Evolutionary conservation across 2,888 invertebrate genomes (phyloP).

Genomic region (Rhagonycha fulva): DNA sequence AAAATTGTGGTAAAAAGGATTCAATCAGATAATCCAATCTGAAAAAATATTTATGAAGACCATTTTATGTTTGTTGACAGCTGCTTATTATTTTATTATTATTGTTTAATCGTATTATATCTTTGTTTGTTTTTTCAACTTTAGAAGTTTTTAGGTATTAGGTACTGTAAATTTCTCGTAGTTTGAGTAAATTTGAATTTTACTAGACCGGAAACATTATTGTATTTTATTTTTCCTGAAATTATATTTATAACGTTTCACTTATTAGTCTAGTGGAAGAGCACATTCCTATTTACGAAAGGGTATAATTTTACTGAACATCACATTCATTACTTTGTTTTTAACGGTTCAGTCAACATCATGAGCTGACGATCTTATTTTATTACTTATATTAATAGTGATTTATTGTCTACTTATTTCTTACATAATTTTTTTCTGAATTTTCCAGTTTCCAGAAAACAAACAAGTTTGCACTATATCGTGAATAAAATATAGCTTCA

Average conservation of each 20-base stretch:
- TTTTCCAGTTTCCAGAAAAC: neutral
- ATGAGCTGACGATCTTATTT: conserved; percentile 16
- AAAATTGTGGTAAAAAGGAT: conserved; percentile 7
- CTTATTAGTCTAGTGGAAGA: neutral
- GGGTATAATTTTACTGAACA: conserved; percentile 6
- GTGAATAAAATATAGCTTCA: neutral
- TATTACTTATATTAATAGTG: conserved; percentile 13
- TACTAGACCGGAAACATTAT: neutral
- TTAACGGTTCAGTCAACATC: conserved; percentile 26
- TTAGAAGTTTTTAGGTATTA: neutral
- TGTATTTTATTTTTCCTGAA: neutral
- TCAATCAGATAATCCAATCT: conserved; percentile 9
- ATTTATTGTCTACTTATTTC: conserved; percentile 10
- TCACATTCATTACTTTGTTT: conserved; percentile 15
- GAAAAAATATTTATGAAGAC: conserved; percentile 1
- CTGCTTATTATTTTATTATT: neutral
- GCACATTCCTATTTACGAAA: neutral
- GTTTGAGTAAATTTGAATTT: neutral
- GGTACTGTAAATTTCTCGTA: too few relatives aligned
- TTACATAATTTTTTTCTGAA: neutral
- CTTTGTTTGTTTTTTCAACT: neutral
- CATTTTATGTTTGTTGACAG: conserved; percentile 4
- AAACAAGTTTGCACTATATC: neutral
- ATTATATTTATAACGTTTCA: neutral
- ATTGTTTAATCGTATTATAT: neutral